Base-by-base conservation (phyloP, 2,888 invertebrate genomes). In the Dynastes tityus region DNA sequence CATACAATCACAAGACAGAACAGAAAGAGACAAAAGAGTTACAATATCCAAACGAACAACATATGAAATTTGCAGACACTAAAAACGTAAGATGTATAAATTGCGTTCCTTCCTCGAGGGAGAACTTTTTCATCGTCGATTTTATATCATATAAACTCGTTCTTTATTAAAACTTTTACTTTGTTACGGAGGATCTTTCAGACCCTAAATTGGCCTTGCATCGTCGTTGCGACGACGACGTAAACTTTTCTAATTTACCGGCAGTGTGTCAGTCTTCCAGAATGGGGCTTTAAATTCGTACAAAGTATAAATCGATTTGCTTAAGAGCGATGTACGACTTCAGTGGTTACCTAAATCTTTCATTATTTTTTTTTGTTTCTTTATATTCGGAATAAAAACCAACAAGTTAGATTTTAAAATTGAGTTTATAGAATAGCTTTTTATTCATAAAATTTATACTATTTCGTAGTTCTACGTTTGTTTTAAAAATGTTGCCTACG, bases 81-180 rank as follows among this genome's bases (percentile, higher is more conserved):
- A 45, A 45, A 45, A 16, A 22, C 65, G 65, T 40, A 65, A 37
- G 65, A 65, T 16, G n/a, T 45, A 65, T 22, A 45, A 45, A 65
- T 65, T 65, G 64, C 64, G 32, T 37, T 2, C 8, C 22, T 58
- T 37, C 45, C 16, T 45, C 51, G 27, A 32, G 6, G 8, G 37
- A 16, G 11, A 58, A 71, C 55, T 22, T 58, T 71, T 71, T 71
- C 37, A 58, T 58, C 22, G 58, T 58, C 37, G 40, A 71, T 71
- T 71, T 71, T 71, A 71, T 55, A 55, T 71, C 71, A 37, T 58
- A 37, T 55, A 55, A 55, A 37, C 55, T 71, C 37, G 55, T 71
- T 71, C 71, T 71, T 71, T 71, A 71, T 71, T 71, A 71, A 58
- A 71, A 71, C 68, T 68, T 68, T 27, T 51, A 51, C 29, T 68